Conservation (phyloP, 2,113 vertebrate genomes). For the Petroica traversi region DNA sequence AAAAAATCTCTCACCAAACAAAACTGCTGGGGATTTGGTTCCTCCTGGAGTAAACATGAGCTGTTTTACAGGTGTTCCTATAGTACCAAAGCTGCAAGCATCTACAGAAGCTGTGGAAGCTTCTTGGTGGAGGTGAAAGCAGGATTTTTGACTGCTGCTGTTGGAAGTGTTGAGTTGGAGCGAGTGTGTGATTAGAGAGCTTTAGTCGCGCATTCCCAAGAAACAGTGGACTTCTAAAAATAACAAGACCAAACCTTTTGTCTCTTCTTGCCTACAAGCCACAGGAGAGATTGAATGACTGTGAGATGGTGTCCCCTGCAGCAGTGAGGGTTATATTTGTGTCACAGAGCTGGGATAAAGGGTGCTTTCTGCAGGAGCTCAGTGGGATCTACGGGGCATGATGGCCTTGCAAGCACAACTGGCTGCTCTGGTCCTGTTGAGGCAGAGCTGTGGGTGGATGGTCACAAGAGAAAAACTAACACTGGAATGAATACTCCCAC, state of each 20-base stretch:
- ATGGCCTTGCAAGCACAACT: fast-evolving
- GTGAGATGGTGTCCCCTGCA: background rate
- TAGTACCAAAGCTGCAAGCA: background rate
- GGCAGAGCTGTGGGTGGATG: background rate
- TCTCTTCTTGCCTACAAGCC: background rate
- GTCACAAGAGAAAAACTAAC: fast-evolving
- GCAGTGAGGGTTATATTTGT: fast-evolving
- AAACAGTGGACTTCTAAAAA: background rate
- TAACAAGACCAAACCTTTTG: background rate
- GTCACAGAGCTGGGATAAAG: fast-evolving
- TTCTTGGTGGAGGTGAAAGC: background rate
- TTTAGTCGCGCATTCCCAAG: fast-evolving
- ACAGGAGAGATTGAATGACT: background rate
- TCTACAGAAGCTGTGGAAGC: background rate
- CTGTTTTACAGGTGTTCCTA: background rate
- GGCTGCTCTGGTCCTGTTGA: fast-evolving
- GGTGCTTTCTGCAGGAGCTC: background rate
- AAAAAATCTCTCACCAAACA: background rate
- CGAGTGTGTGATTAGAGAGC: background rate
- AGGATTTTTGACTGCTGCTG: background rate
- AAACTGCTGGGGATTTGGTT: background rate
- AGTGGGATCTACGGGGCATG: fast-evolving
- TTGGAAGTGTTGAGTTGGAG: background rate
- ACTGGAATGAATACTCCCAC: background rate
- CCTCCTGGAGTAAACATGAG: background rate